Evolutionary conservation across 2,797 vertebrate genomes (phyloP).

Genomic region (Naso thynnoides): DNA sequence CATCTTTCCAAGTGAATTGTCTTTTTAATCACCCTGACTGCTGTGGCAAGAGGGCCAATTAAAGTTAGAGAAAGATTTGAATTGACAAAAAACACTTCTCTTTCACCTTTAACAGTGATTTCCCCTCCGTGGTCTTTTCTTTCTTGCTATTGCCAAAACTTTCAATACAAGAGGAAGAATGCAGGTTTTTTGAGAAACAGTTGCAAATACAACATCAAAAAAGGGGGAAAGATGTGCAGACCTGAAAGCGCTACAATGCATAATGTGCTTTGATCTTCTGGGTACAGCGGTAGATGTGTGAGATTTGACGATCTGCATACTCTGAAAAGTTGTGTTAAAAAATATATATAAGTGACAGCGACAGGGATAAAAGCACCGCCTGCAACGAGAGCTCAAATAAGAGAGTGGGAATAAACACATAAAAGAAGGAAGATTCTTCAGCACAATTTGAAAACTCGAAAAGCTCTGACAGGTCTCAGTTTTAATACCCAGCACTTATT

Average conservation of each 20-base stretch:
- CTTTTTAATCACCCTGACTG: slow-evolving; percentile 68
- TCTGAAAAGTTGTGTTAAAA: slow-evolving; percentile 58
- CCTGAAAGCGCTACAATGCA: slow-evolving; percentile 58
- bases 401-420: slow-evolving; percentile 65
- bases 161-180: slow-evolving; percentile 22
- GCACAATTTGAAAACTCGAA: slow-evolving; percentile 51
- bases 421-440: slow-evolving; percentile 54
- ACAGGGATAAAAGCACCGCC: slow-evolving; percentile 74
- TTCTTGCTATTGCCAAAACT: slow-evolving; percentile 53
- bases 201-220: slow-evolving; percentile 65
- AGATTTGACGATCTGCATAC: slow-evolving; percentile 60
- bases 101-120: slow-evolving; percentile 12
- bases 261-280: slow-evolving; percentile 70
- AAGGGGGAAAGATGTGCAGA: slow-evolving; percentile 43
- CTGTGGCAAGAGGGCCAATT: slow-evolving; percentile 68
- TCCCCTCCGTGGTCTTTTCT: slow-evolving; percentile 30
- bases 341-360: slow-evolving; percentile 59
- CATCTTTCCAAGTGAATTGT: slow-evolving; percentile 67
- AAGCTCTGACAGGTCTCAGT: slow-evolving; percentile 64
- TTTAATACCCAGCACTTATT: slow-evolving; percentile 60
- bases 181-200: slow-evolving; percentile 43
- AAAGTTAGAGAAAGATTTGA: slow-evolving; percentile 68
- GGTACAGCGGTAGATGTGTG: slow-evolving; percentile 49
- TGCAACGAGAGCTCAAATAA: slow-evolving; percentile 72
- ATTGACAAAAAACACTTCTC: slow-evolving; percentile 48